A percentile compares a stretch with the other conserved stretches of the same genome.
Conservation (phyloP, 2,113 vertebrate species). For the Trachemys scripta region DNA sequence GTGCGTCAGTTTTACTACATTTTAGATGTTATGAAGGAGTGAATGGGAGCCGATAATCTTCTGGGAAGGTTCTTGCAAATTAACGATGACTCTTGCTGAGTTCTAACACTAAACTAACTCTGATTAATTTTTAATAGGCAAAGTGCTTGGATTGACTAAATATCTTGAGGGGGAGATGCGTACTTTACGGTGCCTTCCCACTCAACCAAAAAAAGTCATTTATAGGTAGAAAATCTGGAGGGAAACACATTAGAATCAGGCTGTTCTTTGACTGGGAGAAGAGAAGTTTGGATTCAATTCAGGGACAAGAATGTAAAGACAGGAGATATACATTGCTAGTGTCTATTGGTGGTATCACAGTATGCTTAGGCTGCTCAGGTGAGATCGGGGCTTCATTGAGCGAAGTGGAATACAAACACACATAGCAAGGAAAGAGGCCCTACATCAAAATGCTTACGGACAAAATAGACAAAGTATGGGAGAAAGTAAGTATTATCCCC, state of each 20-base stretch:
- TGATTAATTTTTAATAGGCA: constrained; percentile 78
- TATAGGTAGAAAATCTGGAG: neutral
- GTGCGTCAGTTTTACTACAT: constrained; percentile 15
- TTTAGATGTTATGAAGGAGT: constrained; percentile 11
- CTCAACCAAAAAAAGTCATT: constrained; percentile 15
- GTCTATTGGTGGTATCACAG: neutral
- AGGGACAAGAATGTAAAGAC: neutral
- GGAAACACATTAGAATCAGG: neutral
- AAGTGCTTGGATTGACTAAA: constrained; percentile 51
- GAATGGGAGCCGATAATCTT: constrained; percentile 67
- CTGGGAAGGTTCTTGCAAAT: constrained; percentile 73
- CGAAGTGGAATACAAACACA: neutral
- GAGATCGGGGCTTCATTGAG: neutral
- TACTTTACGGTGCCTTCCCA: neutral
- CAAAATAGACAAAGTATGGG: neutral
- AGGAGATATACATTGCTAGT: constrained; percentile 41
- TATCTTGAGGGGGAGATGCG: constrained; percentile 49
- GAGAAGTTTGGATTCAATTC: no score
- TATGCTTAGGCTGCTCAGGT: neutral
- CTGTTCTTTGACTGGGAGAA: constrained; percentile 55
- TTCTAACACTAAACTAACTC: constrained; percentile 68
- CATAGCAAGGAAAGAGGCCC: neutral
- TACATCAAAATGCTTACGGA: accelerated
- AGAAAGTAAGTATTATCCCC: neutral
- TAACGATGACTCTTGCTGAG: constrained; percentile 73